Conservation (phyloP, 2,888 invertebrate genomes). For the Criorhina ranunculi region DNA sequence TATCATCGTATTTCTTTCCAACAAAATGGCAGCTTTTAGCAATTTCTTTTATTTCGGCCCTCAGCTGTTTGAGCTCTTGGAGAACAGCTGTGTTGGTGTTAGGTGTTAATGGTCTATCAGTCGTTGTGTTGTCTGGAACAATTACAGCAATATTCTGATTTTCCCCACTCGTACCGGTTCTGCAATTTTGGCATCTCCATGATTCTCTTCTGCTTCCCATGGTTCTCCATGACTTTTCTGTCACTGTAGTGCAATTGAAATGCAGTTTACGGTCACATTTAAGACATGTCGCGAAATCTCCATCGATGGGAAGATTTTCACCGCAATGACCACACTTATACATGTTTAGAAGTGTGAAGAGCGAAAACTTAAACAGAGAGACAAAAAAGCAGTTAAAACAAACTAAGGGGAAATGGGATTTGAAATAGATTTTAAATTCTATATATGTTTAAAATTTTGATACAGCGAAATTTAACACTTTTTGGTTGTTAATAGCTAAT, state of each 20-base stretch:
- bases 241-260: conserved; percentile 16
- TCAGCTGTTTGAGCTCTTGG: neutral
- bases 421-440: too few species aligned
- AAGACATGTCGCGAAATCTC: neutral
- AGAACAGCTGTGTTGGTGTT: conserved; percentile 10
- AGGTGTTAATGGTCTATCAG: neutral
- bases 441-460: too few species aligned
- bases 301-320: neutral
- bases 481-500: too few species aligned
- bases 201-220: conserved; percentile 7
- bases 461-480: too few species aligned
- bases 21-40: conserved; percentile 18
- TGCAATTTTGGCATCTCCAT: neutral
- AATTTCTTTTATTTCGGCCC: conserved; percentile 11
- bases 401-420: too few species aligned
- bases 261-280: conserved; percentile 13
- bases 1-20: conserved; percentile 8
- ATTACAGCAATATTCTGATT: too few species aligned
- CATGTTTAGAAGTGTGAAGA: too few species aligned
- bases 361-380: too few species aligned
- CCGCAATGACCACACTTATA: neutral
- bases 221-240: conserved; percentile 34
- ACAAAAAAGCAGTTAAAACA: too few species aligned
- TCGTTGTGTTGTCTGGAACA: neutral
- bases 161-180: too few species aligned